These are phyloP conservation scores for Venturia canescens DNA, from an alignment of 1,140 invertebrate genomes.

Conservation along the genomic window DNA sequence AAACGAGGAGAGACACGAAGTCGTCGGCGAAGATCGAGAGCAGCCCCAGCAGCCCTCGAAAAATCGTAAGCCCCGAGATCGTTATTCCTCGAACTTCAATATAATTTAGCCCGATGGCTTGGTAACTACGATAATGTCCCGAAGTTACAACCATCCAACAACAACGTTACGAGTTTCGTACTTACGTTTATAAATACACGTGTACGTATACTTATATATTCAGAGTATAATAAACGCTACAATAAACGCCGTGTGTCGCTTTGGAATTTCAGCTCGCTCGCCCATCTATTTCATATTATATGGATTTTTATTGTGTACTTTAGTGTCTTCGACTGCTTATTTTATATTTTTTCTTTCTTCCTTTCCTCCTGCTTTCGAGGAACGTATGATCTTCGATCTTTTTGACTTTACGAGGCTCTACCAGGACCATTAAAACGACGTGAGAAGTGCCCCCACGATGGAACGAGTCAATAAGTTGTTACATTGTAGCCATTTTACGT, in stretches of 20 bases:
- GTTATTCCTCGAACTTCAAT: constrained; percentile 42
- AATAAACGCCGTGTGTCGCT: constrained; percentile 30
- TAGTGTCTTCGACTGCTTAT: constrained; percentile 14
- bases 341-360: not conserved
- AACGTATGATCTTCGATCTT: constrained; percentile 18
- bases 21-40: not conserved
- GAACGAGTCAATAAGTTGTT: constrained; percentile 21
- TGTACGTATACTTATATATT: not conserved
- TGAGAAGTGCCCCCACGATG: constrained; percentile 7
- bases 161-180: constrained; percentile 16
- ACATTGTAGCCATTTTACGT: not conserved
- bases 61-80: constrained; percentile 23
- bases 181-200: not conserved
- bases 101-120: constrained; percentile 22
- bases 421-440: constrained; percentile 16
- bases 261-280: constrained; percentile 21
- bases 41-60: not conserved
- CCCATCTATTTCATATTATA: constrained; percentile 30
- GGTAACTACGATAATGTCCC: constrained; percentile 1
- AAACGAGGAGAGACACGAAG: not conserved
- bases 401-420: constrained; percentile 20
- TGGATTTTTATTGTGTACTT: constrained; percentile 37
- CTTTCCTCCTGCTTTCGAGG: not conserved
- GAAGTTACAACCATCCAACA: constrained; percentile 29
- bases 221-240: not conserved